phyloP scores from a whole-genome alignment of 2,888 invertebrate genomes.

The Ashinkailepas kermadecensis region DNA sequence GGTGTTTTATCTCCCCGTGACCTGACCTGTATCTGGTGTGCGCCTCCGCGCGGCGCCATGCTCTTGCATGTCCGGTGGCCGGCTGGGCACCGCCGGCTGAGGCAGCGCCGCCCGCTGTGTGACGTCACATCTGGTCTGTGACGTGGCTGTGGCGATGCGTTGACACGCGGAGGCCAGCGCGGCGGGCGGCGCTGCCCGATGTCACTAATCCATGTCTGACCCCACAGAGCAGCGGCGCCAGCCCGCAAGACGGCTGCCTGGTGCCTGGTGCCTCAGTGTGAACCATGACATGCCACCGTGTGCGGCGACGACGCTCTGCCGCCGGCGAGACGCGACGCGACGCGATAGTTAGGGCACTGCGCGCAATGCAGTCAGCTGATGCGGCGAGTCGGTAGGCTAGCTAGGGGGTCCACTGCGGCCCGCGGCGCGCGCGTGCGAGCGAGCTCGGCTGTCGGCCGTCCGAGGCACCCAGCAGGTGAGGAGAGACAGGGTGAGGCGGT shows the following conservation, averaged over 20 bases:
- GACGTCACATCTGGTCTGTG: too few species aligned
- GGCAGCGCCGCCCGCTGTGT: not conserved
- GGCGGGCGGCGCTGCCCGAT: not conserved
- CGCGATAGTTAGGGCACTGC: constrained; percentile 17
- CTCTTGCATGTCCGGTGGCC: too few species aligned
- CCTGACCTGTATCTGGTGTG: too few species aligned
- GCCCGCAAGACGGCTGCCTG: too few species aligned
- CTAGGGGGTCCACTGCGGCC: constrained; percentile 15
- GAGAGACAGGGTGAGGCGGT: not conserved
- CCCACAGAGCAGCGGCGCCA: not conserved
- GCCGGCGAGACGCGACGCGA: too few species aligned
- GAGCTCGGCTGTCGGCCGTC: not conserved
- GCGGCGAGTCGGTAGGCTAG: constrained; percentile 15
- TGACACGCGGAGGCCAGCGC: not conserved
- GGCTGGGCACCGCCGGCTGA: not conserved
- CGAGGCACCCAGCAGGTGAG: not conserved
- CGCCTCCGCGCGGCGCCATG: too few species aligned
- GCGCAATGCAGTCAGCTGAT: constrained; percentile 15
- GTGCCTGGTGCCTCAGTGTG: too few species aligned
- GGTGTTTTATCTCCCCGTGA: not conserved
- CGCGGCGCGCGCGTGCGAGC: not conserved
- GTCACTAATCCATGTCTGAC: not conserved
- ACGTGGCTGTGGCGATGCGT: too few species aligned
- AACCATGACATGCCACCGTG: too few species aligned
- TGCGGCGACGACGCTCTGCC: too few species aligned